Percentiles rank a stretch among this genome's conserved stretches.
Evolutionary conservation across 2,113 vertebrate genomes (phyloP).

Genomic region (Alaudala cheleensis): DNA sequence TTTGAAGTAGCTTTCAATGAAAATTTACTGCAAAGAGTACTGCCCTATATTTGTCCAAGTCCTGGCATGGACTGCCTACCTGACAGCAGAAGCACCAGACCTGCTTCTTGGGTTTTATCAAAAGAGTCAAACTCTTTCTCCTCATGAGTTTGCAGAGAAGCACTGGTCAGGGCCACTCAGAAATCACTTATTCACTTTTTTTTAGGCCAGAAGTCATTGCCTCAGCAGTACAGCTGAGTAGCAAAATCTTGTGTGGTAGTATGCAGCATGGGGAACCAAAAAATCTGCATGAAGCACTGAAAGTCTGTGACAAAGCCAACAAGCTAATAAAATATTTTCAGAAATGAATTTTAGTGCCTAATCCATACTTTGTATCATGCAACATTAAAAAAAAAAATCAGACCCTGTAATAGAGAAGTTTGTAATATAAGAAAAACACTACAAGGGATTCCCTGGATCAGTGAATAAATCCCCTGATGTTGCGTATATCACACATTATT

Average conservation of each 20-base stretch:
- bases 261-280: background rate
- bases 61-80: background rate
- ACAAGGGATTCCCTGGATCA: background rate
- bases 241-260: background rate
- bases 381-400: background rate
- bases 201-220: background rate
- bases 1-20: background rate
- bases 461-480: background rate
- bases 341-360: background rate
- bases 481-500: background rate
- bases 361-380: background rate
- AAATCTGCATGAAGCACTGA: background rate
- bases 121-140: background rate
- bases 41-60: background rate
- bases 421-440: rapidly evolving
- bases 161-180: background rate
- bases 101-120: background rate
- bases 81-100: background rate
- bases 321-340: background rate
- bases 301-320: background rate
- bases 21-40: background rate
- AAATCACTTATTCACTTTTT: background rate
- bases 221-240: background rate
- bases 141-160: background rate
- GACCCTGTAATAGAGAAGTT: background rate